Percentiles rank a stretch among this genome's conserved stretches.
phyloP scores from a whole-genome alignment of 2,888 invertebrate species.

The Lymantria monacha region DNA sequence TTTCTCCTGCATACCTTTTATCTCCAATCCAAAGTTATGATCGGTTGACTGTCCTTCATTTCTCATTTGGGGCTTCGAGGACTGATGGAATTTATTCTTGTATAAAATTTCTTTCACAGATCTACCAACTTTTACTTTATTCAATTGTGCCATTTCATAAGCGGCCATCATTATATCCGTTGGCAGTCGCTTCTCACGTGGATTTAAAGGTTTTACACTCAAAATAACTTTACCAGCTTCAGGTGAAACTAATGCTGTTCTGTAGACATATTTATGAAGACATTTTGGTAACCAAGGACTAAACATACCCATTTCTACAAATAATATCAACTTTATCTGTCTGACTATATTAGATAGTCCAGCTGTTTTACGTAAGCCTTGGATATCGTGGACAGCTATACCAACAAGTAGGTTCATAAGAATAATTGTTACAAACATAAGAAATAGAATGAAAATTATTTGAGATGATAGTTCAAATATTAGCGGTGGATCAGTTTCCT shows the following conservation, averaged over 20 bases:
- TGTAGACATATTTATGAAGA: constrained; percentile 87
- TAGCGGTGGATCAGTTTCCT: constrained; percentile 86
- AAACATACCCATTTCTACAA: constrained; percentile 91
- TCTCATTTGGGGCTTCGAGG: constrained; percentile 78
- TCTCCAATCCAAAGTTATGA: constrained; percentile 78
- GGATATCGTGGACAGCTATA: constrained; percentile 94
- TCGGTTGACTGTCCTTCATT: constrained; percentile 74
- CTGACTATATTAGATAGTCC: constrained; percentile 91
- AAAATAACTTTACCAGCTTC: constrained; percentile 91
- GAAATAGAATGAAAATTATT: constrained; percentile 89
- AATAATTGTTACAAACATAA: constrained; percentile 92
- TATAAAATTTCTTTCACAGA: constrained; percentile 84
- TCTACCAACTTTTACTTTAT: constrained; percentile 85
- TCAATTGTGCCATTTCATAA: constrained; percentile 88
- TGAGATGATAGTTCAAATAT: constrained; percentile 90
- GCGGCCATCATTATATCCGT: constrained; percentile 90
- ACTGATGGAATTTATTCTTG: constrained; percentile 75
- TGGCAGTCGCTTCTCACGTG: constrained; percentile 89
- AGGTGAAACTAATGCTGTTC: constrained; percentile 90
- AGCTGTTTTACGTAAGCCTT: constrained; percentile 92
- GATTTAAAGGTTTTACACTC: constrained; percentile 91
- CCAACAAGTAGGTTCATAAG: constrained; percentile 93
- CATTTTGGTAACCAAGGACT: constrained; percentile 89
- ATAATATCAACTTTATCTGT: constrained; percentile 91
- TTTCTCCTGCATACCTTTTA: constrained; percentile 85